Percentiles rank a stretch among this genome's conserved stretches.
Conservation (phyloP, 2,797 vertebrate genomes). For the Acanthiza pusilla region DNA sequence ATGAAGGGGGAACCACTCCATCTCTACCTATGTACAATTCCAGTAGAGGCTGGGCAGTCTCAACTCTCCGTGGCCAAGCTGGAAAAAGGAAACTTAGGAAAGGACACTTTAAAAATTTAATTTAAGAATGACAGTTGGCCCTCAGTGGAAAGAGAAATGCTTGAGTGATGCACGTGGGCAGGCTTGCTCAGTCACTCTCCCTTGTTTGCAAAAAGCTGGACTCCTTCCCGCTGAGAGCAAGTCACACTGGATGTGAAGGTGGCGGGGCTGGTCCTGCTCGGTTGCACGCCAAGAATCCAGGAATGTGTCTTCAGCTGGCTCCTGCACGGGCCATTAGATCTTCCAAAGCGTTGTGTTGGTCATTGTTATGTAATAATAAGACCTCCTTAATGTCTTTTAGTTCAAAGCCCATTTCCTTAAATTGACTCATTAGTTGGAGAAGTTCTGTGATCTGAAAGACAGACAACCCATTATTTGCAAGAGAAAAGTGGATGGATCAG, state of each 20-base stretch:
- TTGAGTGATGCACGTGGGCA: not conserved
- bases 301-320: conserved; percentile 57
- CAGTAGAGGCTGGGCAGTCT: not conserved
- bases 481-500: not conserved
- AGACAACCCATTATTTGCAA: not conserved
- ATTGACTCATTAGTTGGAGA: conserved; percentile 94
- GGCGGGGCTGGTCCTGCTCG: not conserved
- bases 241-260: not conserved
- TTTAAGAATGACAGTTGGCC: conserved; percentile 31
- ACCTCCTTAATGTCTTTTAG: conserved; percentile 94
- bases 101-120: conserved; percentile 67
- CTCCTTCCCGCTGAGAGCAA: not conserved
- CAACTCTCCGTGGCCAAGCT: conserved; percentile 33
- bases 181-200: not conserved
- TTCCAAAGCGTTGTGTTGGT: conserved; percentile 94
- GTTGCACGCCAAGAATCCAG: not conserved
- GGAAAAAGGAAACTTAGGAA: conserved; percentile 60
- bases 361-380: conserved; percentile 91
- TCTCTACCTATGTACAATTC: conserved; percentile 42
- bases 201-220: not conserved
- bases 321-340: conserved; percentile 92
- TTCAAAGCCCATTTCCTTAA: conserved; percentile 98
- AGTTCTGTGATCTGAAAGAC: conserved; percentile 87
- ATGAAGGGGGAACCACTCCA: not conserved
- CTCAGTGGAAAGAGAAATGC: conserved; percentile 20